Conservation (phyloP, 1,140 invertebrate genomes). For the Drosophila albomicans region DNA sequence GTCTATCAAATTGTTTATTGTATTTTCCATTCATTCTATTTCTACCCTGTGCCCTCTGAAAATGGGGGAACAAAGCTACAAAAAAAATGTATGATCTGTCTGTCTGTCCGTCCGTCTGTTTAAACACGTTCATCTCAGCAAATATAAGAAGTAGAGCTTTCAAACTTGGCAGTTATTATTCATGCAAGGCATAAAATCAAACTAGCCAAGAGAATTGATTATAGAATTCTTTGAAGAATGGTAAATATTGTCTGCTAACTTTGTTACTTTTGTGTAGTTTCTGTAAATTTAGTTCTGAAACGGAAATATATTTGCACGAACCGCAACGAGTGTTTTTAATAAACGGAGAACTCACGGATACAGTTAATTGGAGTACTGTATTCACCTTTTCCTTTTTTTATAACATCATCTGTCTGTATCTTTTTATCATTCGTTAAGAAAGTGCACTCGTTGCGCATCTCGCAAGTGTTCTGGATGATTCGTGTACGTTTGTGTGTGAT, state of each 20-base stretch:
- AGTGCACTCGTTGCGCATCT: neutral
- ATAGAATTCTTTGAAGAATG: too few relatives aligned
- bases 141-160: neutral
- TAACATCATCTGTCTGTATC: neutral
- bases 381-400: too few relatives aligned
- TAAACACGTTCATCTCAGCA: neutral
- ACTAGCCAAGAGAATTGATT: too few relatives aligned
- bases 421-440: neutral
- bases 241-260: neutral
- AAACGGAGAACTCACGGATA: neutral
- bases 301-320: neutral
- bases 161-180: neutral
- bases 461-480: neutral
- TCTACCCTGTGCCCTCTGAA: neutral
- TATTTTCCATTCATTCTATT: slow-evolving; percentile 4
- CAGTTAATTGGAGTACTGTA: neutral
- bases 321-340: neutral
- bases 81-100: neutral
- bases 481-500: slow-evolving; percentile 14
- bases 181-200: neutral
- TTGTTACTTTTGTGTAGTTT: neutral
- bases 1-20: slow-evolving; percentile 45
- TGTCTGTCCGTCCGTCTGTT: neutral
- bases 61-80: neutral
- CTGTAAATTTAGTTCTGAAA: neutral